phyloP scores from a whole-genome alignment of 2,797 vertebrate species.

The Semotilus atromaculatus region DNA sequence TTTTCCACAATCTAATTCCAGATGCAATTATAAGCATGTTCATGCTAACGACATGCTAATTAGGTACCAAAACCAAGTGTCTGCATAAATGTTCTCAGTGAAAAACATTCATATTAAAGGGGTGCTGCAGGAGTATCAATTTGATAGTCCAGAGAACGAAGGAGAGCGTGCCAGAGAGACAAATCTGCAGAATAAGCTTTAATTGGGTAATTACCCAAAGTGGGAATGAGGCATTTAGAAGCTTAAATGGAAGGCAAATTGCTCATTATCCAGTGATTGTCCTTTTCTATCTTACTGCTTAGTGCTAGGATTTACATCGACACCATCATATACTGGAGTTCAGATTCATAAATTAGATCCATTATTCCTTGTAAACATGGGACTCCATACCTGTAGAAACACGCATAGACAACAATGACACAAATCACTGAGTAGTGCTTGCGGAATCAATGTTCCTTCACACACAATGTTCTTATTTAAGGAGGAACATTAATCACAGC shows the following conservation, averaged over 20 bases:
- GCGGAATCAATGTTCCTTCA: constrained; percentile 19
- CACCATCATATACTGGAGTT: constrained; percentile 33
- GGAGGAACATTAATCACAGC: not conserved
- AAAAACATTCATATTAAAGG: constrained; percentile 30
- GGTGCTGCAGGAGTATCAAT: constrained; percentile 12
- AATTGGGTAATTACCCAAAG: constrained; percentile 75
- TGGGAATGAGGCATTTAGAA: constrained; percentile 71
- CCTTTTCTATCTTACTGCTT: constrained; percentile 71
- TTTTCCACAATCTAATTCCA: constrained; percentile 8
- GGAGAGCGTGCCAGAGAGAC: constrained; percentile 64
- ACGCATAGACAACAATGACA: constrained; percentile 38
- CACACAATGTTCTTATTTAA: not conserved
- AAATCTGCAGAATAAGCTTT: constrained; percentile 68
- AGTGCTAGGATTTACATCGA: constrained; percentile 58
- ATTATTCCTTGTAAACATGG: constrained; percentile 63
- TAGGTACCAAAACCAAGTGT: constrained; percentile 35
- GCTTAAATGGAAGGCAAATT: constrained; percentile 70
- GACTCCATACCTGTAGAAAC: constrained; percentile 62
- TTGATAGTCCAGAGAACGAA: constrained; percentile 33
- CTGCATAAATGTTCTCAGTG: constrained; percentile 27
- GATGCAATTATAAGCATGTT: constrained; percentile 23
- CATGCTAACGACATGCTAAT: constrained; percentile 47
- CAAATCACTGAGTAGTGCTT: constrained; percentile 23
- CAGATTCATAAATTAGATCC: constrained; percentile 71
- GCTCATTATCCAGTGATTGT: constrained; percentile 73